These are phyloP conservation scores for Amia ocellicauda DNA, from an alignment of 2,113 vertebrate species.

Conservation along the genomic window DNA sequence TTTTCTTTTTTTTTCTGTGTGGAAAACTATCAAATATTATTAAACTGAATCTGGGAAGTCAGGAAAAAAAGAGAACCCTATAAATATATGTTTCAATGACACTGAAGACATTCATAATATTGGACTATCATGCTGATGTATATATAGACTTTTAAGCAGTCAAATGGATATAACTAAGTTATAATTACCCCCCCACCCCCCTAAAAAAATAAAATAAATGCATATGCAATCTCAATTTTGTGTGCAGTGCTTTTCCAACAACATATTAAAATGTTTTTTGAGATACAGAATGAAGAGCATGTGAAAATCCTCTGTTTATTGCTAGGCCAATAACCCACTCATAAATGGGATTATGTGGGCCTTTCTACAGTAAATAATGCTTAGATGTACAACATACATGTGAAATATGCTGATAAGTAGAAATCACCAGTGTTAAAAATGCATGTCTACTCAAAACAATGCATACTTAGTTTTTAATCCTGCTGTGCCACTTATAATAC, in stretches of 20 bases:
- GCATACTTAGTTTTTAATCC: too few relatives aligned
- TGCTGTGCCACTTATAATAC: too few relatives aligned
- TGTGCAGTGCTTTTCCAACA: not conserved
- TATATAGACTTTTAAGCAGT: not conserved
- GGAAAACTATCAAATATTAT: too few relatives aligned
- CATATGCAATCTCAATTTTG: not conserved
- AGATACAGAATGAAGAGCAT: not conserved
- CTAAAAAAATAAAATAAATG: not conserved
- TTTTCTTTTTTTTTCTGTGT: too few relatives aligned
- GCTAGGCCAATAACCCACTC: not conserved
- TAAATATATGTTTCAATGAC: too few relatives aligned
- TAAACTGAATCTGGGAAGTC: too few relatives aligned
- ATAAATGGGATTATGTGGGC: not conserved
- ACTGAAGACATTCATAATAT: too few relatives aligned
- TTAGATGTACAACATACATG: slow-evolving; percentile 7
- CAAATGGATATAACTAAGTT: not conserved
- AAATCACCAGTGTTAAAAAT: not conserved
- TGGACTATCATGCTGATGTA: not conserved
- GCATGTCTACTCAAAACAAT: not conserved
- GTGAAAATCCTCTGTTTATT: slow-evolving; percentile 13
- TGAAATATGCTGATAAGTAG: slow-evolving; percentile 8
- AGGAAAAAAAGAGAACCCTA: too few relatives aligned
- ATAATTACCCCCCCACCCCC: too few relatives aligned
- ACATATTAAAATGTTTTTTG: slow-evolving; percentile 13
- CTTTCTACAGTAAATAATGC: slow-evolving; percentile 8